Percentiles rank a stretch among this genome's conserved stretches.
These are phyloP conservation scores for Xerus rutilus DNA, from an alignment of 2,797 vertebrate genomes.

Conservation along the genomic window DNA sequence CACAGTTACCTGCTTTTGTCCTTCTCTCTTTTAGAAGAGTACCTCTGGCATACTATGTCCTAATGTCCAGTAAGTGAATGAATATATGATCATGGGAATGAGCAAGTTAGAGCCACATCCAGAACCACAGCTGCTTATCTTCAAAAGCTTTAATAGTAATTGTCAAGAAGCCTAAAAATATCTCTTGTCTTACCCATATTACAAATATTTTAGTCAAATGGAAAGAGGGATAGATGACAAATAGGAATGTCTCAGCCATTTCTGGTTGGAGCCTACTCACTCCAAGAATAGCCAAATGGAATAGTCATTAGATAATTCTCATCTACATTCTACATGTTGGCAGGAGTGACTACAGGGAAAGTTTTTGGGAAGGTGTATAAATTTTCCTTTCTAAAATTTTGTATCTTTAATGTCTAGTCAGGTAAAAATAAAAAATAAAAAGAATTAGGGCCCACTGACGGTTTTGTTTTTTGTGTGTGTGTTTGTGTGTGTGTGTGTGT, in stretches of 20 bases:
- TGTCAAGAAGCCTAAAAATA: neutral
- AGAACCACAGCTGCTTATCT: neutral
- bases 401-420: neutral
- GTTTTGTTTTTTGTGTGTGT: neutral
- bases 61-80: neutral
- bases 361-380: neutral
- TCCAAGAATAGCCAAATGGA: neutral
- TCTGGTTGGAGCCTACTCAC: neutral
- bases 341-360: neutral
- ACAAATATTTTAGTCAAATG: neutral
- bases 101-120: neutral
- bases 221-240: neutral
- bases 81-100: conserved; percentile 2
- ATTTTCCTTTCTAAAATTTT: neutral
- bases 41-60: neutral
- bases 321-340: neutral
- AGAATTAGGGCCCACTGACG: neutral
- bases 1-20: neutral
- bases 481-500: too few species aligned
- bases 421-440: conserved; percentile 37
- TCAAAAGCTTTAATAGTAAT: conserved; percentile 8
- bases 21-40: conserved; percentile 22
- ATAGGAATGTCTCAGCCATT: neutral
- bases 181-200: neutral
- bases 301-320: neutral